Conservation (phyloP, 2,797 vertebrate genomes). For the Lacerta viridis region DNA sequence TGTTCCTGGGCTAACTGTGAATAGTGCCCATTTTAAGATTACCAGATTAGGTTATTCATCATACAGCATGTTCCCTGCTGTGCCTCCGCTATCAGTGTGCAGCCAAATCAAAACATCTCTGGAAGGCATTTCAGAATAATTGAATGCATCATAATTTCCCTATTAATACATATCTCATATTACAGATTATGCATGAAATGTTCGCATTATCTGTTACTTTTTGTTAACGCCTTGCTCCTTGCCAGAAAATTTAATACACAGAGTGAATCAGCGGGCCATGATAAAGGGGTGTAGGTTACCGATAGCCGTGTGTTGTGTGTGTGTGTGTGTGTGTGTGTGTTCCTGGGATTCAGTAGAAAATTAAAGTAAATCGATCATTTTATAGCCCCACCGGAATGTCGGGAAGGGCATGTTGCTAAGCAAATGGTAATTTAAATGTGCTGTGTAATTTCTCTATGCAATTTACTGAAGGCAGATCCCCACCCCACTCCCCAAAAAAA, state of each 20-base stretch:
- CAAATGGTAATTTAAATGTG: constrained; percentile 91
- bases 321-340: constrained; percentile 13
- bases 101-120: constrained; percentile 97
- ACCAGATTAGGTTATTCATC: constrained; percentile 99
- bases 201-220: constrained; percentile 92
- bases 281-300: constrained; percentile 88
- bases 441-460: constrained; percentile 87
- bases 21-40: constrained; percentile 93
- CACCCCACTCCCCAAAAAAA: no score
- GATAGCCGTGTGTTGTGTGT: constrained; percentile 72
- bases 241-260: constrained; percentile 90
- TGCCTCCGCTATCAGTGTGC: constrained; percentile 86
- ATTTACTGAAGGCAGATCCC: constrained; percentile 84
- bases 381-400: constrained; percentile 86
- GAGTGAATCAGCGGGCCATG: constrained; percentile 86
- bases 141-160: constrained; percentile 97
- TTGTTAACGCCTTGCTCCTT: constrained; percentile 90
- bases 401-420: constrained; percentile 89
- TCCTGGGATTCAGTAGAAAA: constrained; percentile 87
- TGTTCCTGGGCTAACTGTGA: constrained; percentile 83
- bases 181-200: constrained; percentile 92
- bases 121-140: constrained; percentile 96
- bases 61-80: constrained; percentile 91
- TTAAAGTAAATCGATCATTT: constrained; percentile 93
- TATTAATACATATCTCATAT: constrained; percentile 99